These are phyloP conservation scores for Oligia fasciuncula DNA, from an alignment of 2,888 invertebrate genomes.

Conservation along the genomic window DNA sequence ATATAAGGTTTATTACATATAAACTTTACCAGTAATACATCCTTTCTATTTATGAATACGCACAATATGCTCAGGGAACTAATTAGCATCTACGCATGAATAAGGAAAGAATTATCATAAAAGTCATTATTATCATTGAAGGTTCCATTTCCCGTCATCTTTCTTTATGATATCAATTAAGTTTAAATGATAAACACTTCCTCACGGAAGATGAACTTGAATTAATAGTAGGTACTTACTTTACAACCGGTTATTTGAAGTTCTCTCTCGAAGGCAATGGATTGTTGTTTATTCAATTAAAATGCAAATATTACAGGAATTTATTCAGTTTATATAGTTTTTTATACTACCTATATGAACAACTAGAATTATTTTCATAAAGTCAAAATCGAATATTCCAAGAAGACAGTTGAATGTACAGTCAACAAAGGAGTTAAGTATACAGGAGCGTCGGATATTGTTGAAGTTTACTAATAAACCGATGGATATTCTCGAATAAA, in stretches of 20 bases:
- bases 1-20: too few relatives aligned
- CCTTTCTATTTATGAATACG: background rate
- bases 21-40: background rate
- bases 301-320: background rate
- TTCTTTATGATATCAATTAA: constrained; percentile 8
- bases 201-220: constrained; percentile 7
- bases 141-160: constrained; percentile 13
- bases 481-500: too few relatives aligned
- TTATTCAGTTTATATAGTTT: background rate
- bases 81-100: background rate
- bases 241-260: background rate
- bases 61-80: background rate
- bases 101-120: constrained; percentile 7
- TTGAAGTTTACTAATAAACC: too few relatives aligned
- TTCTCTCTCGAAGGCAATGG: background rate
- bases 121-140: constrained; percentile 1
- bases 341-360: background rate
- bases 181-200: constrained; percentile 30
- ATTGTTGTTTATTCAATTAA: background rate
- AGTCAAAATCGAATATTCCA: background rate
- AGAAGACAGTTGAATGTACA: background rate
- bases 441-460: too few relatives aligned
- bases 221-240: background rate
- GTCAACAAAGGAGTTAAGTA: too few relatives aligned
- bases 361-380: background rate